Base-by-base conservation (phyloP, 1,140 invertebrate genomes). In the Heliothis subflexa region DNA sequence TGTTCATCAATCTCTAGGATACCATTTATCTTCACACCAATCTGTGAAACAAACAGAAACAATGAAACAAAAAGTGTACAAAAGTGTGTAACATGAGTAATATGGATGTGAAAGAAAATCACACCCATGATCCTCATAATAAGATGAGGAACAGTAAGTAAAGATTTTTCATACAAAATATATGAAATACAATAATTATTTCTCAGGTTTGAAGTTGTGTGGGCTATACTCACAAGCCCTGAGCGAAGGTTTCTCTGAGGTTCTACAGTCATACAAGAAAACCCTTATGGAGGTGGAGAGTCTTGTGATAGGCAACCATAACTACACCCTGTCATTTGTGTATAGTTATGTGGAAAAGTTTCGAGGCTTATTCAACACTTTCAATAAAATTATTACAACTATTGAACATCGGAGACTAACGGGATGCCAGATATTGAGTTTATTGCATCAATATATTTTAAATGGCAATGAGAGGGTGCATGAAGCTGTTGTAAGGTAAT, bases 211-310 rank as follows among this genome's bases (percentile, higher is more conserved):
- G 5, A 89, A 80, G 77, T 86, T 82, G 5, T 88, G 83, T 83
- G 93, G 93, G n/a, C 73, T 94, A 16, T 95, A 95, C 80, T 89
- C 89, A 5, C 94, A 95, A 90, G 93, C 94, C 2, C 68, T 95
- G 1, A 93, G 93, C 81, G 94, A 95, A 85, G 94, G 94, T 1
- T 88, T 95, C 14, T 83, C 91, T 45, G 93, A 95, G 83, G 89
- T 95, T 7, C 80, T 95, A 57, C 85, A 92, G 81, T 82, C 87
- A 5, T 95, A 94, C 70, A 93, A 92, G 73, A 85, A 91, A 78
- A 90, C 89, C 28, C 78, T 95, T 25, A 87, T 91, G 25, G 89
- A 94, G 77, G 90, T 95, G 3, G 93, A 95, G 79, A 77, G 80
- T 18, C 81, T 92, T 21, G 85, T 94, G 5, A 88, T 95, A 52